Evolutionary conservation across 2,797 vertebrate genomes (phyloP), one percentile per base, ranked within the genome.

Genomic region (Phylloscopus collybita): DNA sequence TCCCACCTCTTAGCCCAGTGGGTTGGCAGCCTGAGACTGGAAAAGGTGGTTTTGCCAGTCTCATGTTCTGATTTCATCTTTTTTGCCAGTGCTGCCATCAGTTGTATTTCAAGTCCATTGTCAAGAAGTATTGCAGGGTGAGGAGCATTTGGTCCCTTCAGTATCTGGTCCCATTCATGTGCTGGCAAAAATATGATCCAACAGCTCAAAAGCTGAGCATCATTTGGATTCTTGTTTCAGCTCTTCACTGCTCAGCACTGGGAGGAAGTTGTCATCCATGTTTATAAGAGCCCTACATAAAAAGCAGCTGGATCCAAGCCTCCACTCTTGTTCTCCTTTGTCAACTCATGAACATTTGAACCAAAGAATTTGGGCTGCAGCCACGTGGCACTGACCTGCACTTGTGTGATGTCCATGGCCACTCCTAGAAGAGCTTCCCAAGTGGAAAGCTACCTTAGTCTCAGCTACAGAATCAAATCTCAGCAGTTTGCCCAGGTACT

Each of bases 241-340:
- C 36, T 50, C 38, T 62, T 83, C 40, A 5, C 9, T n/a, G 7
- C 34, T 86, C 42, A 61, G 21, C 21, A 14, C 21, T 40, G 13
- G 6, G 16, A 79, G 7, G n/a, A 86, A 59, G 8, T 11, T 75
- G 18, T 60, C 45, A 38, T 16, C 13, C 72, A 16, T 0, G 1
- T 65, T 49, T 1, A 0, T n/a, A 38, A 67, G 7, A 78, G 5
- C 22, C 9, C 38, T 54, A 53, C 16, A n/a, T 20, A 25, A 42
- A 30, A 29, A 26, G 12, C 19, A 64, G 13, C 40, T 69, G 38
- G 47, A 72, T 72, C n/a, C n/a, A 75, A 78, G 8, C 18, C 9
- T 70, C 26, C 12, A 6, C 9, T 30, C 0, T 0, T 40, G 6
- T 50, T 32, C 6, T 49, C 4, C 29, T 14, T 6, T 54, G 9